Conservation (phyloP, 1,140 invertebrate species). For the Psilanteris sp. region DNA sequence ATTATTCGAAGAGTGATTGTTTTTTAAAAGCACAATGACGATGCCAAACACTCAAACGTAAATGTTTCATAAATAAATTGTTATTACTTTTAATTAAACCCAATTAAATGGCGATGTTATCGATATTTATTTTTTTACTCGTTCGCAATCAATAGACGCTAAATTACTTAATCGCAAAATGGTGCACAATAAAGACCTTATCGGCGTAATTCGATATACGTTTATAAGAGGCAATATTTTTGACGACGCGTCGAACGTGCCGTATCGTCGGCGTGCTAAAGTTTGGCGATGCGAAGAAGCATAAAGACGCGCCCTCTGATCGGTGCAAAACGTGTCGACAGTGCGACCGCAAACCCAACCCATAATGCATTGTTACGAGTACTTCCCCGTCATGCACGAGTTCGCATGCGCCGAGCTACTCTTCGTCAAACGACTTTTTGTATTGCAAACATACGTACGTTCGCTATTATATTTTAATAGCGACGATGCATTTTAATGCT, state of each 20-base stretch:
- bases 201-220: slow-evolving; percentile 36
- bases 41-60: too few species aligned
- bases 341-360: slow-evolving; percentile 58
- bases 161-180: slow-evolving; percentile 48
- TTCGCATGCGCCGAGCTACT: slow-evolving; percentile 39
- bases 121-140: slow-evolving; percentile 1
- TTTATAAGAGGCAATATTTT: slow-evolving; percentile 54
- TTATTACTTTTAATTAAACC: slow-evolving; percentile 9
- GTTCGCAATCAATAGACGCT: slow-evolving; percentile 19
- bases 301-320: slow-evolving; percentile 54
- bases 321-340: slow-evolving; percentile 58
- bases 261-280: slow-evolving; percentile 38
- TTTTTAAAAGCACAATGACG: too few species aligned
- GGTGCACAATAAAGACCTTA: slow-evolving; percentile 42
- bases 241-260: slow-evolving; percentile 51
- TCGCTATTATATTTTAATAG: slow-evolving; percentile 47
- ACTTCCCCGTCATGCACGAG: slow-evolving; percentile 54
- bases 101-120: neutral
- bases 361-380: slow-evolving; percentile 49
- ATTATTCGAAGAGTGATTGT: slow-evolving; percentile 12
- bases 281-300: slow-evolving; percentile 52
- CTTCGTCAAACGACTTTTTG: slow-evolving; percentile 38
- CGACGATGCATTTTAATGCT: slow-evolving; percentile 16
- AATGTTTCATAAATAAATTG: too few species aligned
- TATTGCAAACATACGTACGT: slow-evolving; percentile 32